Base-by-base conservation (phyloP, 2,888 invertebrate species). In the Julus scanicus region DNA sequence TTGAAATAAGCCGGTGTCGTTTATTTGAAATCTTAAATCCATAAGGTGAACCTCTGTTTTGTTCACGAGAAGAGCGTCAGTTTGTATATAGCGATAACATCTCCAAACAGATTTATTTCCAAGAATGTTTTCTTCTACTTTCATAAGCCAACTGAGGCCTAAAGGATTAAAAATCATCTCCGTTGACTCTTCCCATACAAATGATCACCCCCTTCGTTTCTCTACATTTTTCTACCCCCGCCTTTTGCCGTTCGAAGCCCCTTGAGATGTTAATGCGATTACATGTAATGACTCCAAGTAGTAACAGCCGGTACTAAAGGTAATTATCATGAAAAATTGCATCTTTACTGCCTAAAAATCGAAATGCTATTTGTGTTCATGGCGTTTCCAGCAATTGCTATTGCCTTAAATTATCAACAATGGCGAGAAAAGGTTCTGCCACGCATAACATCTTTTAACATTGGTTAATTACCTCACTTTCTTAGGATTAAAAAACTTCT, bases 271-370 rank as follows among this genome's bases (percentile, higher is more conserved):
- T 86, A 86, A 86, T 86, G 63, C 86, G 86, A 86, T 86, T 86
- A 86, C 86, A 37, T 40, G 49, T 53, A 86, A 86, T 57, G 53
- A 86, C 57, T 86, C 4, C 37, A 57, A 86, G 86, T 53, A 49
- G 86, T 63, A 86, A 63, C 49, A 57, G 86, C 86, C 86, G 86
- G 44, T 86, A 53, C 48, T 49, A 49, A 44, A 53, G 53, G 86
- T 86, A 86, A 86, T 86, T 86, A 86, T 49, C 86, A 86, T 44
- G 86, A 86, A 86, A 86, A 86, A 86, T 49, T 80, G 80, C 80
- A 37, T 80, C 80, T 80, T 80, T 80, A 80, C 80, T 80, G 80
- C 80, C 80, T 11, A 80, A 80, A 80, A 80, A 80, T 80, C 80
- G 37, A 80, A 80, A 80, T 80, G 80, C 37, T 37, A 80, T 37